Conservation (phyloP, 2,797 vertebrate species). For the Xiphorhynchus erythropygius region DNA sequence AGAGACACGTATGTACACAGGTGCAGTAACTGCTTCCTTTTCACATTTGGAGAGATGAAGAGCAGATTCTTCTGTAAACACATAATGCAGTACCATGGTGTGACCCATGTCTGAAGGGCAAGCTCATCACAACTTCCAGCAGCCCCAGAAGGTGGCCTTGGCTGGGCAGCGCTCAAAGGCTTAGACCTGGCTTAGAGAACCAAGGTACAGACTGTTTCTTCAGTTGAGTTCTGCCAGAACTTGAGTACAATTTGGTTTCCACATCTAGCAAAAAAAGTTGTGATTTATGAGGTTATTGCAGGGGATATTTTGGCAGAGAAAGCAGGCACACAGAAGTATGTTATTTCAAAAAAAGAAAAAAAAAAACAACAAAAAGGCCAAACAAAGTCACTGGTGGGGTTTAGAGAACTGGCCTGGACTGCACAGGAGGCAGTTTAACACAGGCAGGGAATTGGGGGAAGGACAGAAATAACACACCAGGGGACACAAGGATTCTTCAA, state of each 20-base stretch:
- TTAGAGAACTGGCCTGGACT: constrained; percentile 14
- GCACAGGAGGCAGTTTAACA: background rate
- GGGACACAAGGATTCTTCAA: background rate
- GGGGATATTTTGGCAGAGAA: background rate
- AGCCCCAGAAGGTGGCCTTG: background rate
- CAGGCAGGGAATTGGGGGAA: background rate
- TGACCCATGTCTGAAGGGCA: background rate
- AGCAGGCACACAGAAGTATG: background rate
- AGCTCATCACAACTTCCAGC: background rate
- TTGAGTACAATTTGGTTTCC: background rate
- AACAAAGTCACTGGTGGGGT: background rate
- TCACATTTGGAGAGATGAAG: background rate
- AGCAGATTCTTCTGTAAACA: background rate
- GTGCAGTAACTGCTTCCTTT: background rate
- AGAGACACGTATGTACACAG: accelerated
- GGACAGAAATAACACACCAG: background rate
- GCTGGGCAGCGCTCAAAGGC: background rate
- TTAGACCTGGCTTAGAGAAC: background rate
- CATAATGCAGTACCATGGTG: background rate
- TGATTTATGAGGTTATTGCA: background rate
- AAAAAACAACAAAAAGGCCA: background rate
- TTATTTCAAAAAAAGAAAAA: background rate
- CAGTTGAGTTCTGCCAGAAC: background rate
- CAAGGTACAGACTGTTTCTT: background rate
- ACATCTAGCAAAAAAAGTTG: background rate